Evolutionary conservation across 2,797 vertebrate genomes (phyloP).

Genomic region (Agapornis canus): DNA sequence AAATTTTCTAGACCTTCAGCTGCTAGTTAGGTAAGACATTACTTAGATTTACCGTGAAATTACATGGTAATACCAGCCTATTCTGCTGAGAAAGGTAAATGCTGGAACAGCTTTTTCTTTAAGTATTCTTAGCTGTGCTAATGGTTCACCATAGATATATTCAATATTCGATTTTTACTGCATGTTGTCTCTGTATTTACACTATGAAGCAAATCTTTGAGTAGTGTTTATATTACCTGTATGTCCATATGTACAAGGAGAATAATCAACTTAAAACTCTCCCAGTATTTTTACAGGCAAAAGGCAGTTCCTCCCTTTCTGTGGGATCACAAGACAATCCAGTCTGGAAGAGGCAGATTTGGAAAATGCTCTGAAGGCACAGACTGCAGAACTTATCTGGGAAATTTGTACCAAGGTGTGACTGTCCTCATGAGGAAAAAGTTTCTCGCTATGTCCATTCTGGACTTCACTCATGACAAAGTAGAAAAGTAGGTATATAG

Average conservation of each 20-base stretch:
- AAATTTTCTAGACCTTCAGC: not conserved
- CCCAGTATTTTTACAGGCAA: not conserved
- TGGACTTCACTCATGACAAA: not conserved
- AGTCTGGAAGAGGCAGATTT: not conserved
- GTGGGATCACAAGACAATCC: not conserved
- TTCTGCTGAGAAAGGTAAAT: not conserved
- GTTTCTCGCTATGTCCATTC: not conserved
- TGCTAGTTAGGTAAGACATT: not conserved
- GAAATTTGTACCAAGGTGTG: not conserved
- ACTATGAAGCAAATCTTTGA: not conserved
- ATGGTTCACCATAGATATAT: not conserved
- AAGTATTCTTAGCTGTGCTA: not conserved
- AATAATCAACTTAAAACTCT: not conserved
- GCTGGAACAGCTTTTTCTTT: not conserved
- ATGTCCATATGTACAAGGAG: not conserved
- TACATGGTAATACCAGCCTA: not conserved
- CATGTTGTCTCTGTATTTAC: not conserved
- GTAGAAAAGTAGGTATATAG: not conserved
- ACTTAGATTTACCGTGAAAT: not conserved
- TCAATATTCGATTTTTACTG: not conserved
- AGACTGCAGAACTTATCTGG: not conserved
- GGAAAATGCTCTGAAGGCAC: not conserved
- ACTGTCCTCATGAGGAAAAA: not conserved
- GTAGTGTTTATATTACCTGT: not conserved
- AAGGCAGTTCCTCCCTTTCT: not conserved